Evolutionary conservation across 2,113 vertebrate genomes (phyloP).

Genomic region (Dasyornis broadbenti): DNA sequence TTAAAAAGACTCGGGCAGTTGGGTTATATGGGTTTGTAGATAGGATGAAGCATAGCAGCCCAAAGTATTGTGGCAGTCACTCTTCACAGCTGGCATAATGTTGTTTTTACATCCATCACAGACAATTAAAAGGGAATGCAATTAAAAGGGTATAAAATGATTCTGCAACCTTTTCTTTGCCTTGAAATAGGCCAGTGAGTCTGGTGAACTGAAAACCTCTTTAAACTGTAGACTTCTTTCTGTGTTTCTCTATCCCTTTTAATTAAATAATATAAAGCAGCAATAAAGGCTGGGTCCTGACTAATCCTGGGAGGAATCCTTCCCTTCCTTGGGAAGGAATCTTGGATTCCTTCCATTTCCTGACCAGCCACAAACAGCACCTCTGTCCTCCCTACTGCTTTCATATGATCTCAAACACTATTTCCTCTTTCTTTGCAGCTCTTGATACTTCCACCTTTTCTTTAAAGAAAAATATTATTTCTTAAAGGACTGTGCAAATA

Average conservation of each 20-base stretch:
- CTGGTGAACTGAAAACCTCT: not conserved
- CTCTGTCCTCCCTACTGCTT: not conserved
- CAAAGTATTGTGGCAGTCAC: not conserved
- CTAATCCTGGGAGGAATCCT: not conserved
- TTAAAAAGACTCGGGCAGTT: not conserved
- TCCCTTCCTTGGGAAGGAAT: not conserved
- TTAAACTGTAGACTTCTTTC: not conserved
- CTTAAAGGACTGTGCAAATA: not conserved
- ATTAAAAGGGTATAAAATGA: not conserved
- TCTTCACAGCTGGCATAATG: not conserved
- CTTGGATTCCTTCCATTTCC: not conserved
- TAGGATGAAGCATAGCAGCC: not conserved
- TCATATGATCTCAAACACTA: not conserved
- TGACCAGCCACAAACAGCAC: not conserved
- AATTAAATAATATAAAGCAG: not conserved
- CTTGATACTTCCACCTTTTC: not conserved
- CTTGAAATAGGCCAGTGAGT: not conserved
- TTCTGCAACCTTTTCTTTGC: not conserved
- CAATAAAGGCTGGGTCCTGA: not conserved
- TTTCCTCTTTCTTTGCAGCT: not conserved
- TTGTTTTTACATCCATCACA: not conserved
- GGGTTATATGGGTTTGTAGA: not conserved
- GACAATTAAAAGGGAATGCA: not conserved
- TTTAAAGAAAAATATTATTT: not conserved
- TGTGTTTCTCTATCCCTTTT: not conserved